phyloP scores from a whole-genome alignment of 2,113 vertebrate species.

The Pagrus major region DNA sequence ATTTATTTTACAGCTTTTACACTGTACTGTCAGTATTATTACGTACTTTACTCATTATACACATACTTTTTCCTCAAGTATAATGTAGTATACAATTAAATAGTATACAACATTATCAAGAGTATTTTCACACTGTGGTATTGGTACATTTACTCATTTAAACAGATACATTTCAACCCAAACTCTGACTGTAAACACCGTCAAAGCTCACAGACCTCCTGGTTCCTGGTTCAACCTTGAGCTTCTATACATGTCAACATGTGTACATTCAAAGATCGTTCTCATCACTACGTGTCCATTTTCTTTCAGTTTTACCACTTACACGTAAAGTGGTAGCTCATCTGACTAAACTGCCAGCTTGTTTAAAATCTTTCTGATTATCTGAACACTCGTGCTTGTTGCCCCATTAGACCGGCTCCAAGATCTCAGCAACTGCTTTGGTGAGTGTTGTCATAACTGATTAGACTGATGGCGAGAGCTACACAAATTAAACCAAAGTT shows the following conservation, averaged over 20 bases:
- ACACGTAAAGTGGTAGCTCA: not conserved
- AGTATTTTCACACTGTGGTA: too few species aligned
- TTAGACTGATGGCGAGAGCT: not conserved
- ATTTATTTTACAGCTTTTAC: too few species aligned
- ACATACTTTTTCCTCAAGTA: too few species aligned
- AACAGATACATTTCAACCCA: too few species aligned
- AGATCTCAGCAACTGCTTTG: not conserved
- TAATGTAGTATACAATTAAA: too few species aligned
- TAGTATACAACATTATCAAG: too few species aligned
- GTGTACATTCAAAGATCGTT: not conserved
- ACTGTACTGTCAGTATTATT: too few species aligned
- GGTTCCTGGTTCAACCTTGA: not conserved
- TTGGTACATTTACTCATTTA: too few species aligned
- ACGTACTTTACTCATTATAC: too few species aligned
- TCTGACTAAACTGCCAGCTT: not conserved
- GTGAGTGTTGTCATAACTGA: not conserved
- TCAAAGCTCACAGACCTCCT: not conserved
- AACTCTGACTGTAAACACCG: not conserved
- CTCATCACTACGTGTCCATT: not conserved
- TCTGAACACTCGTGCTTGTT: not conserved
- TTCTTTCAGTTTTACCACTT: not conserved
- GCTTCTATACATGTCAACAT: not conserved
- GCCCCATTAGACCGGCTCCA: not conserved
- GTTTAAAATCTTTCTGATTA: not conserved
- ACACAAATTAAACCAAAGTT: not conserved